Percentiles rank a stretch among this genome's conserved stretches.
phyloP scores from a whole-genome alignment of 2,888 invertebrate genomes.

The Agrochola lychnidis region DNA sequence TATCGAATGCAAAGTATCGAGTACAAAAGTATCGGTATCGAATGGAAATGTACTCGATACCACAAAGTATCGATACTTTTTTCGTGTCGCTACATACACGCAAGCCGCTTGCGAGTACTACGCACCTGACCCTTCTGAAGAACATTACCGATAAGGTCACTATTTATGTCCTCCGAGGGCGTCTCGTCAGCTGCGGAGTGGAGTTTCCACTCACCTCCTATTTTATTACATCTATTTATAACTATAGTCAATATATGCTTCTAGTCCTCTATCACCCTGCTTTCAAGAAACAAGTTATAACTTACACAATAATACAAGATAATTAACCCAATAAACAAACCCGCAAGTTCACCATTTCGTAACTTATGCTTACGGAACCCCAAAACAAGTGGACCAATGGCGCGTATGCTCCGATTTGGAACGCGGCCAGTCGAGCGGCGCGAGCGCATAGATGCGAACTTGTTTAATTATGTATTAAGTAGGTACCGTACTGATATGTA shows the following conservation, averaged over 20 bases:
- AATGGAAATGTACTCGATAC: too few relatives aligned
- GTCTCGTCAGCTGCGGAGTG: neutral
- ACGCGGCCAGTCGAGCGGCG: constrained; percentile 68
- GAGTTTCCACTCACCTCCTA: neutral
- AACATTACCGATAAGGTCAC: neutral
- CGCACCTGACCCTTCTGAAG: neutral
- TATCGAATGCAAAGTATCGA: too few relatives aligned
- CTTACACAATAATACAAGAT: neutral
- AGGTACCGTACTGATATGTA: neutral
- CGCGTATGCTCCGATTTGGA: constrained; percentile 70
- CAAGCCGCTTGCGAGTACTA: neutral
- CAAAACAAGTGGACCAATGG: constrained; percentile 71
- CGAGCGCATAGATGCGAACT: constrained; percentile 66
- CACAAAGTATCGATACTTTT: too few relatives aligned
- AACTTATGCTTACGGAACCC: constrained; percentile 60
- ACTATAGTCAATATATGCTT: neutral
- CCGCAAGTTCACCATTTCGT: constrained; percentile 15
- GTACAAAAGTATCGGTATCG: too few relatives aligned
- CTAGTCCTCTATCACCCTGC: neutral
- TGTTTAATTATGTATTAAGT: constrained; percentile 18
- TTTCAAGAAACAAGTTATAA: neutral
- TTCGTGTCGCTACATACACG: too few relatives aligned
- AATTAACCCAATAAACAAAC: neutral
- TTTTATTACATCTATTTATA: neutral
- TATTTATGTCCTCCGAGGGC: neutral